Evolutionary conservation across 2,888 invertebrate species (phyloP).

Genomic region (Napeogenes inachia): DNA sequence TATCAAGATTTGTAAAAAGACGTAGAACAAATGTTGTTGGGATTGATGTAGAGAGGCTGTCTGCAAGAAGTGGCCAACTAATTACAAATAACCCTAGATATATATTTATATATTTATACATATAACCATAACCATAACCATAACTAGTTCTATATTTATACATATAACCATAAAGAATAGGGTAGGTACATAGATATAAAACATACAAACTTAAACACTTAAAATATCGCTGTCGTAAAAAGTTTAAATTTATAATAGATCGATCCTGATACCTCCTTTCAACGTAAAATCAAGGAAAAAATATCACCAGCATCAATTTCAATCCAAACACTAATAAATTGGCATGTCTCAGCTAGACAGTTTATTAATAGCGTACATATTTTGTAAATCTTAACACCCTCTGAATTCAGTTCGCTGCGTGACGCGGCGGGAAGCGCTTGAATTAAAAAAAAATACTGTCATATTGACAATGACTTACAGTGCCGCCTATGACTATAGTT

Average conservation of each 20-base stretch:
- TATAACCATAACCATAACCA: too few relatives aligned
- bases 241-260: conserved; percentile 39
- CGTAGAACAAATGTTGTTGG: too few relatives aligned
- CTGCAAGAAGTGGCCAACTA: too few relatives aligned
- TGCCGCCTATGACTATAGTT: conserved; percentile 48
- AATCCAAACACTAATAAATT: conserved; percentile 77
- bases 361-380: conserved; percentile 72
- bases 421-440: conserved; percentile 62
- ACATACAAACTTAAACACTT: conserved; percentile 33
- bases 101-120: too few relatives aligned
- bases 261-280: conserved; percentile 56
- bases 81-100: too few relatives aligned
- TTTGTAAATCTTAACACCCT: conserved; percentile 68
- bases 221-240: conserved; percentile 61
- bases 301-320: conserved; percentile 74
- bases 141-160: too few relatives aligned
- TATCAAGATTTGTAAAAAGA: too few relatives aligned
- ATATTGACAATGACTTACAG: conserved; percentile 54
- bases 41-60: too few relatives aligned
- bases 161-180: too few relatives aligned
- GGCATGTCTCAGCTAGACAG: conserved; percentile 68
- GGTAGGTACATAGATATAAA: too few relatives aligned
- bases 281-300: conserved; percentile 71
- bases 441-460: conserved; percentile 47
- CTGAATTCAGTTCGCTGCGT: conserved; percentile 63